Evolutionary conservation across 2,113 vertebrate species (phyloP).

Genomic region (Chiloscyllium plagiosum): DNA sequence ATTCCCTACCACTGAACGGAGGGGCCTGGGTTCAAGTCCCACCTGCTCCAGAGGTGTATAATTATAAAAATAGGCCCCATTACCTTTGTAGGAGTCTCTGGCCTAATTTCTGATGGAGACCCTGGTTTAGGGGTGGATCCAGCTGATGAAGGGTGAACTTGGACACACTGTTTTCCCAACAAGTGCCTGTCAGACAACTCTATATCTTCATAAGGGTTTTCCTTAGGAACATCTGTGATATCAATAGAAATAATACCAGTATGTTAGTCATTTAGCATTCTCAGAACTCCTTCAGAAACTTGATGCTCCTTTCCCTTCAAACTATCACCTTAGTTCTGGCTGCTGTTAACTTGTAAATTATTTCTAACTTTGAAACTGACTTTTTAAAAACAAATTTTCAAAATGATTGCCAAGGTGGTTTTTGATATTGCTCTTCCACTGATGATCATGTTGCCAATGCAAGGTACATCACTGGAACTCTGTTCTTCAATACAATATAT

Average conservation of each 20-base stretch:
- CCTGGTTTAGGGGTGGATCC: slow-evolving; percentile 45
- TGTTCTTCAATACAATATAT: neutral
- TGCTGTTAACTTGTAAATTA: neutral
- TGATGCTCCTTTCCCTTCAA: neutral
- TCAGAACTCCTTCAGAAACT: too few species aligned
- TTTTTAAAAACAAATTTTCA: neutral
- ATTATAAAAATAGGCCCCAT: too few species aligned
- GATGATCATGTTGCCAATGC: neutral
- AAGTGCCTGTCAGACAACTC: slow-evolving; percentile 76
- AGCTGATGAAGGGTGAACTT: neutral
- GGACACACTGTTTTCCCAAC: slow-evolving; percentile 75
- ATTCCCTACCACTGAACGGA: too few species aligned
- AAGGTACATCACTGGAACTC: neutral
- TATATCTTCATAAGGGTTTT: slow-evolving; percentile 95
- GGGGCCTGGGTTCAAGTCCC: too few species aligned
- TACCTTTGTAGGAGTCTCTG: slow-evolving; percentile 82
- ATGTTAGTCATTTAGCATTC: neutral
- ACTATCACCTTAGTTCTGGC: neutral
- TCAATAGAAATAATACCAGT: slow-evolving; percentile 26
- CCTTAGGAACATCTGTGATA: slow-evolving; percentile 82
- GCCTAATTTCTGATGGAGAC: slow-evolving; percentile 66
- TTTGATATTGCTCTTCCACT: neutral
- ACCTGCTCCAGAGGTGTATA: too few species aligned
- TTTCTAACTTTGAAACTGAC: neutral
- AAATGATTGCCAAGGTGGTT: neutral